A percentile compares a stretch with the other conserved stretches of the same genome.
Evolutionary conservation across 2,888 invertebrate genomes (phyloP).

Genomic region (Ochropleura leucogaster): DNA sequence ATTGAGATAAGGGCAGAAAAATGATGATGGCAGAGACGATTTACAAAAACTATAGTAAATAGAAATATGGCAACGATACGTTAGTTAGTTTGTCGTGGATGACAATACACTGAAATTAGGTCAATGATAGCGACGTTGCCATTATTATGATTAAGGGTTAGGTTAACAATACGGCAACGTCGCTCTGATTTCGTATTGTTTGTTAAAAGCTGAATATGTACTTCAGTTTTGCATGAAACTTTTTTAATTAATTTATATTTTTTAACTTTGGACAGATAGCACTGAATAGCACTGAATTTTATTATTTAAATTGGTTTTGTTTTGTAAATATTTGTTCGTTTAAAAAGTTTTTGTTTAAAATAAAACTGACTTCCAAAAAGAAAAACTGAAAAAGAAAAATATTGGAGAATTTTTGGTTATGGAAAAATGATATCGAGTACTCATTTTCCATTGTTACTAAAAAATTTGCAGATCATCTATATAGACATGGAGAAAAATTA

Average conservation of each 20-base stretch:
- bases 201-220: constrained; percentile 5
- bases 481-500: no score
- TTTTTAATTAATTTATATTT: constrained; percentile 6
- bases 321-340: not conserved
- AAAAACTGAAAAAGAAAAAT: no score
- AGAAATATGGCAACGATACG: not conserved
- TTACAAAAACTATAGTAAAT: not conserved
- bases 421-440: no score
- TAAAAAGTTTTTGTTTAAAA: no score
- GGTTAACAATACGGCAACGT: constrained; percentile 21
- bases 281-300: not conserved
- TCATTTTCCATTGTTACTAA: no score
- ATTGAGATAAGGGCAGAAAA: not conserved
- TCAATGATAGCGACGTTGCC: constrained; percentile 29
- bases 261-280: constrained; percentile 2
- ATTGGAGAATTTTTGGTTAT: no score
- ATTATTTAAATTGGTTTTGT: not conserved
- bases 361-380: no score
- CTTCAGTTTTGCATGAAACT: constrained; percentile 18
- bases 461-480: no score
- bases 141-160: constrained; percentile 23
- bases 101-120: constrained; percentile 13
- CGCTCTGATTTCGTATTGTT: constrained; percentile 23
- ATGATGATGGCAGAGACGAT: not conserved
- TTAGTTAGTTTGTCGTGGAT: constrained; percentile 1